These are phyloP conservation scores for Ectemnius cavifrons DNA, from an alignment of 2,888 invertebrate species.

Conservation along the genomic window DNA sequence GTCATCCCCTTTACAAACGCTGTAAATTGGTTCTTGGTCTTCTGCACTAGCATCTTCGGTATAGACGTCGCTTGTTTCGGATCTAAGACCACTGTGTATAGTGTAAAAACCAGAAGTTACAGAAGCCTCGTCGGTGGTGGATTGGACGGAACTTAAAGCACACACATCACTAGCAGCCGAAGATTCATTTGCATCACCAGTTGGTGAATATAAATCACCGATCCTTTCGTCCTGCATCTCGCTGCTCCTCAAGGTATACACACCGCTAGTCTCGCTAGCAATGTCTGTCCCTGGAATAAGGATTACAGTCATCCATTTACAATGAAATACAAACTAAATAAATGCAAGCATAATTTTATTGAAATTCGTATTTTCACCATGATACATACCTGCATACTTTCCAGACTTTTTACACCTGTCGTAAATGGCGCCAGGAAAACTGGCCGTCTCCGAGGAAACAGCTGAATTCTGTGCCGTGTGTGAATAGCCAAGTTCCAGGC, in stretches of 20 bases:
- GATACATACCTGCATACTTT: conserved; percentile 66
- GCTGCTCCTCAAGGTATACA: conserved; percentile 86
- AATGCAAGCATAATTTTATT: too few relatives aligned
- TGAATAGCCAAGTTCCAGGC: conserved; percentile 90
- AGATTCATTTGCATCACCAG: conserved; percentile 70
- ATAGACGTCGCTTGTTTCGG: conserved; percentile 75
- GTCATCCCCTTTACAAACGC: conserved; percentile 73
- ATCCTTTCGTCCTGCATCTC: conserved; percentile 75
- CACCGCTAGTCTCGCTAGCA: conserved; percentile 91
- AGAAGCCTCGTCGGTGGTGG: conserved; percentile 76
- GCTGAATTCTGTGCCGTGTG: conserved; percentile 93
- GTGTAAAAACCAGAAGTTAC: conserved; percentile 77
- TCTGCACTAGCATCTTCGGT: conserved; percentile 68
- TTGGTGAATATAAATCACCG: conserved; percentile 69
- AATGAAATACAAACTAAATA: too few relatives aligned
- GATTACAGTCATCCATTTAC: too few relatives aligned
- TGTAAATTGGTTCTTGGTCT: conserved; percentile 75
- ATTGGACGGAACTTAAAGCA: conserved; percentile 73
- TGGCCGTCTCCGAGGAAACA: conserved; percentile 83
- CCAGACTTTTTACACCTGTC: conserved; percentile 73
- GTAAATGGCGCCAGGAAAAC: conserved; percentile 78
- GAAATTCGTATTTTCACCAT: too few relatives aligned
- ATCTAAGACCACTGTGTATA: conserved; percentile 74
- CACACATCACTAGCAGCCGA: conserved; percentile 72
- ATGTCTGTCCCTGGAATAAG: conserved; percentile 68